phyloP scores from a whole-genome alignment of 2,113 vertebrate genomes.

The Petrocephalus zakoni region DNA sequence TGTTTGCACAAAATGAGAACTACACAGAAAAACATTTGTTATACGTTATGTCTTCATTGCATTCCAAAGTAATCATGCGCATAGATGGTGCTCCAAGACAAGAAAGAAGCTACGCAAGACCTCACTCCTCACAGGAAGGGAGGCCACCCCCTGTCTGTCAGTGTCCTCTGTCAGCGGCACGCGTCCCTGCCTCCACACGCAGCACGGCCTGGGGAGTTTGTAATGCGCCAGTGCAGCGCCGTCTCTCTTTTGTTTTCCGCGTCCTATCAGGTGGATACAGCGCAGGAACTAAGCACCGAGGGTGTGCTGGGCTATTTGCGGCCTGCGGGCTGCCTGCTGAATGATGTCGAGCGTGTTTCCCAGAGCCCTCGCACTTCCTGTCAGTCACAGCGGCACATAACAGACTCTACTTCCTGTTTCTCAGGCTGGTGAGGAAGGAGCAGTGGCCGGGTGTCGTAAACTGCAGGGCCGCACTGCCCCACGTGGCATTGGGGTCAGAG shows the following conservation, averaged over 20 bases:
- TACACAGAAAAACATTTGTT: neutral
- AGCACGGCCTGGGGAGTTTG: neutral
- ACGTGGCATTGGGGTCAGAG: neutral
- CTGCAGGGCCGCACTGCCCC: neutral
- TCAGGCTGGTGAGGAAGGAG: conserved; percentile 66
- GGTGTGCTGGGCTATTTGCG: neutral
- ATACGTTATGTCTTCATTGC: neutral
- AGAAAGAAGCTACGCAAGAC: neutral
- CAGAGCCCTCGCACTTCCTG: conserved; percentile 65
- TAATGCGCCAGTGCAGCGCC: neutral
- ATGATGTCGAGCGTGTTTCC: conserved; percentile 54
- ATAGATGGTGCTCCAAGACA: neutral
- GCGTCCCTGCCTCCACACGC: neutral
- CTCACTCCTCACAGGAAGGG: neutral
- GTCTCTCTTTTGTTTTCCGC: neutral
- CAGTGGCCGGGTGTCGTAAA: conserved; percentile 35
- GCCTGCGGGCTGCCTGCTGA: conserved; percentile 24
- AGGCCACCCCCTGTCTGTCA: neutral
- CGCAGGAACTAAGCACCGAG: neutral
- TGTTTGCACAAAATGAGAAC: neutral
- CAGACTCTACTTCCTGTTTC: conserved; percentile 67
- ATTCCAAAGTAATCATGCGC: neutral
- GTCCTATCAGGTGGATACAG: neutral
- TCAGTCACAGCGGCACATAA: conserved; percentile 68
- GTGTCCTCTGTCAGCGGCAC: neutral